phyloP scores from a whole-genome alignment of 2,113 vertebrate genomes.

The Alectura lathami region DNA sequence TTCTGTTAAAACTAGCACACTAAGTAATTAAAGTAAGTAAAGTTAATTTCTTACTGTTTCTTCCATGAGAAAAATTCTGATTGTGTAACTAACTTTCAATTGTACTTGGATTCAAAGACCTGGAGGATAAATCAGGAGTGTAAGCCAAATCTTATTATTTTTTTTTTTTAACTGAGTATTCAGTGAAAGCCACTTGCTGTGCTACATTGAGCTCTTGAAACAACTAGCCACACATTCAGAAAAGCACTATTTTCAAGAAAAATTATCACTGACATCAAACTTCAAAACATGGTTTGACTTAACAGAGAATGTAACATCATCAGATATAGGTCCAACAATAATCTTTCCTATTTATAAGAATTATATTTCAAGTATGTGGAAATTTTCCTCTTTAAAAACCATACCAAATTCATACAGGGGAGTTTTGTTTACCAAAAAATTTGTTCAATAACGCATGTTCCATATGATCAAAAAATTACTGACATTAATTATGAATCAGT shows the following conservation, averaged over 20 bases:
- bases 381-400: background rate
- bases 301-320: background rate
- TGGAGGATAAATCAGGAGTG: background rate
- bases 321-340: background rate
- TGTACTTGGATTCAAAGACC: background rate
- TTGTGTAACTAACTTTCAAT: accelerated
- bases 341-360: background rate
- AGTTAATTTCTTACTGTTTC: background rate
- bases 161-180: background rate
- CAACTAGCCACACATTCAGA: background rate
- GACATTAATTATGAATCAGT: background rate
- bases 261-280: background rate
- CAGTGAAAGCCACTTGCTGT: background rate
- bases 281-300: background rate
- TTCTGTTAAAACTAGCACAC: background rate
- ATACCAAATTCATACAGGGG: background rate
- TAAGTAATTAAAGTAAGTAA: too few species aligned
- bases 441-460: background rate
- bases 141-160: background rate
- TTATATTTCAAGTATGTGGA: background rate
- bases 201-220: background rate
- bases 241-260: background rate
- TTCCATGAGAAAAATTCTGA: background rate
- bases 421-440: background rate
- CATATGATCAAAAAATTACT: background rate